These are phyloP conservation scores for Zeus faber DNA, from an alignment of 2,113 vertebrate species.

Conservation along the genomic window DNA sequence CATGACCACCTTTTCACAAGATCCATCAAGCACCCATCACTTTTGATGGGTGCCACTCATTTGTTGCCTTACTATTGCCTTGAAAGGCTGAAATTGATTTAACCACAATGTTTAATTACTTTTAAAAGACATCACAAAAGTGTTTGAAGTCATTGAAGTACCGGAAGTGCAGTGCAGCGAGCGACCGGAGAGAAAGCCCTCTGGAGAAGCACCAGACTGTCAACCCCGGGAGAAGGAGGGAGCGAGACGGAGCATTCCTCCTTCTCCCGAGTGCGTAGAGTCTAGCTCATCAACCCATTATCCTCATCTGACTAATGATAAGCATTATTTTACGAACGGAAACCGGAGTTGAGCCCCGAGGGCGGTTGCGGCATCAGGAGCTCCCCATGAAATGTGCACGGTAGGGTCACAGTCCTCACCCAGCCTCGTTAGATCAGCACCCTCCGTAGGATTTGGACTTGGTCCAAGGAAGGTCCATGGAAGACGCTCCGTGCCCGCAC, in stretches of 20 bases:
- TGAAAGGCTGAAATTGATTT: too few species aligned
- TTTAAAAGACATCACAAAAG: not conserved
- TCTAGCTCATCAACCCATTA: conserved; percentile 55
- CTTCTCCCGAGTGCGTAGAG: conserved; percentile 35
- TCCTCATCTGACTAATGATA: conserved; percentile 66
- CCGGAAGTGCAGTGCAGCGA: not conserved
- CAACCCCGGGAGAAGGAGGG: conserved; percentile 29
- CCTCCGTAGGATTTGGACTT: not conserved
- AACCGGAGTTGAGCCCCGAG: conserved; percentile 17
- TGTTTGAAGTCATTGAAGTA: conserved; percentile 9
- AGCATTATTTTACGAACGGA: conserved; percentile 13
- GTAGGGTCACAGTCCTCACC: conserved; percentile 27
- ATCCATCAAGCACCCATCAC: too few species aligned
- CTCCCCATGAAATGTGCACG: too few species aligned
- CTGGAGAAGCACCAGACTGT: too few species aligned
- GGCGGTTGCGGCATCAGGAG: conserved; percentile 10
- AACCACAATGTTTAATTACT: too few species aligned
- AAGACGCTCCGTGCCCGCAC: too few species aligned
- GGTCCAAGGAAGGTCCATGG: not conserved
- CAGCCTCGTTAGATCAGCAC: conserved; percentile 3
- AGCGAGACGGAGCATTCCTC: conserved; percentile 12
- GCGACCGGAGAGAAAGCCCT: conserved; percentile 17
- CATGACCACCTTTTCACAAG: too few species aligned
- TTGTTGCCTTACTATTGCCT: too few species aligned
- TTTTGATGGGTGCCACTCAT: too few species aligned